A percentile compares a stretch with the other conserved stretches of the same genome.
These are phyloP conservation scores for Strigamia maritima DNA, from an alignment of 2,888 invertebrate species.

Conservation along the genomic window DNA sequence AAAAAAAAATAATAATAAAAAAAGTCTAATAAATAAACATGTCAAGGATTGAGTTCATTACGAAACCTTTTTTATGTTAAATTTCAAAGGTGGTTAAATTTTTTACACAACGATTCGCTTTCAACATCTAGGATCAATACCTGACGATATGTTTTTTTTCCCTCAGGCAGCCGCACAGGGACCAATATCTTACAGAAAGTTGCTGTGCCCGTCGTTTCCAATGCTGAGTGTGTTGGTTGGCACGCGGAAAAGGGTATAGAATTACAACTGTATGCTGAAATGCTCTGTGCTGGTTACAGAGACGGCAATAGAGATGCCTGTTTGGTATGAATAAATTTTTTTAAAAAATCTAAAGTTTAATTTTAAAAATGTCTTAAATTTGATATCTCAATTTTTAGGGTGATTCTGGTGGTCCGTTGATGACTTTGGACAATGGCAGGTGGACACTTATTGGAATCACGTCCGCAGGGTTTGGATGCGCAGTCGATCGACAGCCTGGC, in stretches of 20 bases:
- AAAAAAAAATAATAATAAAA: background rate
- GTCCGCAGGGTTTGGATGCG: conserved; percentile 81
- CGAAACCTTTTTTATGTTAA: background rate
- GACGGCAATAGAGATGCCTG: conserved; percentile 80
- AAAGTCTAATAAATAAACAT: background rate
- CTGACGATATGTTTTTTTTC: background rate
- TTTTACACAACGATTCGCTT: background rate
- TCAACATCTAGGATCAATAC: background rate
- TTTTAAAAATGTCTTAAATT: background rate
- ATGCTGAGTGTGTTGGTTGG: conserved; percentile 74
- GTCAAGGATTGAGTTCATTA: background rate
- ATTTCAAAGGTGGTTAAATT: background rate
- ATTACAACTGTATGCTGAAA: conserved; percentile 70
- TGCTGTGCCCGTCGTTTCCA: conserved; percentile 74
- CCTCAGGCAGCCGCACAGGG: conserved; percentile 63
- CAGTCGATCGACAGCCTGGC: conserved; percentile 78
- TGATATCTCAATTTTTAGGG: conserved; percentile 55
- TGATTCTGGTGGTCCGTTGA: conserved; percentile 72
- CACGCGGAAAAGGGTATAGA: conserved; percentile 75
- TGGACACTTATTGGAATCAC: conserved; percentile 78
- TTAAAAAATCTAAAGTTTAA: background rate
- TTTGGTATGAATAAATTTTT: conserved; percentile 55
- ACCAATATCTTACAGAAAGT: conserved; percentile 77
- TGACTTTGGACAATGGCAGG: conserved; percentile 65
- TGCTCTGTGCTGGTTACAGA: conserved; percentile 81